phyloP scores from a whole-genome alignment of 2,797 vertebrate species.

The Spinibarbus caldwelli region DNA sequence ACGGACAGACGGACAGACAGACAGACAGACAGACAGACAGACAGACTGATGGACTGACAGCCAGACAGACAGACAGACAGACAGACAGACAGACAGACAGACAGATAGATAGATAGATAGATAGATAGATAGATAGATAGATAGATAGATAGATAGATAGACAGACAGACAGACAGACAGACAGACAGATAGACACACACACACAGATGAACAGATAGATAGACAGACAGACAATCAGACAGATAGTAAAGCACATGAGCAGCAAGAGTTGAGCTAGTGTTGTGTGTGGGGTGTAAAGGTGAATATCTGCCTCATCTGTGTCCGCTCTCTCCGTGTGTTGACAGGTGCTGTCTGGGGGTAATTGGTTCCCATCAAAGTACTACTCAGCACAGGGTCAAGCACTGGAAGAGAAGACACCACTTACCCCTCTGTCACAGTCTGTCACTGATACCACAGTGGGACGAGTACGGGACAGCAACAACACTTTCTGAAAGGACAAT shows the following conservation, averaged over 20 bases:
- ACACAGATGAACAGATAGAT: accelerated
- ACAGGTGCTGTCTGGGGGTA: conserved; percentile 52
- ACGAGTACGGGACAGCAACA: neutral
- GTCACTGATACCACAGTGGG: conserved; percentile 5
- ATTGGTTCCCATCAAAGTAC: conserved; percentile 54
- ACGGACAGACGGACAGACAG: no score
- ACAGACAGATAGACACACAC: neutral
- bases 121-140: no score
- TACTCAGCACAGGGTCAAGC: conserved; percentile 47
- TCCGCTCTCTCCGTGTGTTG: conserved; percentile 35
- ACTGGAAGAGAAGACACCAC: conserved; percentile 40
- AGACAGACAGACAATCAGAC: accelerated
- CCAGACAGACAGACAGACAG: accelerated
- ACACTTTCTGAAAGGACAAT: neutral
- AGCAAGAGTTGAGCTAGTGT: neutral
- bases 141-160: no score
- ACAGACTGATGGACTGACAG: accelerated
- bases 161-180: accelerated
- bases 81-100: accelerated
- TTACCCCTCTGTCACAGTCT: conserved; percentile 40
- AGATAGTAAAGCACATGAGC: neutral
- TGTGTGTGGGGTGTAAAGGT: conserved; percentile 37
- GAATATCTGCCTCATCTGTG: conserved; percentile 31
- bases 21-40: accelerated
- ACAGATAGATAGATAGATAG: no score